Base-by-base conservation (phyloP, 2,888 invertebrate species). In the Nomada fabriciana region DNA sequence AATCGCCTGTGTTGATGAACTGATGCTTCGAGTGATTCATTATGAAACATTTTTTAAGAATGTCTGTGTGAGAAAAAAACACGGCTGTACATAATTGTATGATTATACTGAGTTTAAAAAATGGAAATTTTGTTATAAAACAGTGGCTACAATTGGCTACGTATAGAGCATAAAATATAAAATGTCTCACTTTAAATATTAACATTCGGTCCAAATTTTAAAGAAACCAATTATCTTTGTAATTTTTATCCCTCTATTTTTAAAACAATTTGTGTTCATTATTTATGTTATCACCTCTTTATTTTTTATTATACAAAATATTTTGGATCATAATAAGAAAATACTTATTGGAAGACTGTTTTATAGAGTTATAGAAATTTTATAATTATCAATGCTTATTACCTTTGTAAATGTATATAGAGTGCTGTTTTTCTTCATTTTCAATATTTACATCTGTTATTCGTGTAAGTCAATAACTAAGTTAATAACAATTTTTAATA, bases 21-120 rank as follows among this genome's bases (percentile, higher is more conserved):
- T 52, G 64, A 77, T n/a, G 29, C 65, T 72, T 60, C 53, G 57
- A 53, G 20, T 60, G 63, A 29, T 57, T 72, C 43, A 20, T 57
- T 73, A 4, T 69, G 36, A 47, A 53, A 53, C 15, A 42, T 64
- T 72, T 76, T 50, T 15, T 75, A 79, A 15, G 29, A 60, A 63
- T 50, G 50, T 53, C 43, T 73, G 71, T 11, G 20, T 65, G 59
- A 47, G 15, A 36, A 74, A 57, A 52, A 43, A 23, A 43, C 50
- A 57, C 53, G 23, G 29, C 23, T 86, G 88, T 86, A 86, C 29
- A 86, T 86, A 87, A 76, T 55, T 72, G 69, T 73, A 73, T 25
- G 70, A 71, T 75, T 60, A 59, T 71, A 42, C 73, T 70, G 42
- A 61, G 71, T 73, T 86, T 78, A 3, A 75, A 67, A 71, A 57